phyloP scores from a whole-genome alignment of 2,113 vertebrate species.

The Lynx canadensis region DNA sequence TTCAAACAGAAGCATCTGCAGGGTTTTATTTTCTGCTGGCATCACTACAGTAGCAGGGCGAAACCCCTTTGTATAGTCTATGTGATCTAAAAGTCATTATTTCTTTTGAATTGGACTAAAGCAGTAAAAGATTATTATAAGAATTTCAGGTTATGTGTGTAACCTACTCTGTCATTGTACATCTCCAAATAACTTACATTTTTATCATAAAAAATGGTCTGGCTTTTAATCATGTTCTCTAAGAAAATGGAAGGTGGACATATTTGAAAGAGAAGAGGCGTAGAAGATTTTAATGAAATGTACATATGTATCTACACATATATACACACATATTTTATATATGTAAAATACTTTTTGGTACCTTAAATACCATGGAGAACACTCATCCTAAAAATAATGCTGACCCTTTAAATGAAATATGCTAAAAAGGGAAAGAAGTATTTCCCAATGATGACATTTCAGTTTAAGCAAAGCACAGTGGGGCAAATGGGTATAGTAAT shows the following conservation, averaged over 20 bases:
- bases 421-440: not conserved
- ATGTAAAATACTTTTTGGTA: not conserved
- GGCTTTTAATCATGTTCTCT: conserved; percentile 28
- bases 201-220: not conserved
- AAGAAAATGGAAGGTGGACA: not conserved
- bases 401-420: not conserved
- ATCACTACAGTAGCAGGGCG: not conserved
- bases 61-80: conserved; percentile 26
- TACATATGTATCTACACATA: not conserved
- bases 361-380: not conserved
- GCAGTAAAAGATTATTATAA: conserved; percentile 29
- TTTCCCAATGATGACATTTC: not conserved
- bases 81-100: conserved; percentile 45
- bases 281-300: not conserved
- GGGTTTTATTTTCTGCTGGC: conserved; percentile 23
- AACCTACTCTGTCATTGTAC: not conserved
- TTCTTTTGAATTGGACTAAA: conserved; percentile 59
- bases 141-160: conserved; percentile 18
- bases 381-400: not conserved
- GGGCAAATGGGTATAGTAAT: not conserved
- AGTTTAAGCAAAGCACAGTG: not conserved
- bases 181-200: conserved; percentile 24
- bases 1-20: conserved; percentile 19
- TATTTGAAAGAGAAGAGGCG: conserved; percentile 22
- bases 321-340: not conserved